Conservation (phyloP, 2,113 vertebrate species). For the Brachionichthys hirsutus region DNA sequence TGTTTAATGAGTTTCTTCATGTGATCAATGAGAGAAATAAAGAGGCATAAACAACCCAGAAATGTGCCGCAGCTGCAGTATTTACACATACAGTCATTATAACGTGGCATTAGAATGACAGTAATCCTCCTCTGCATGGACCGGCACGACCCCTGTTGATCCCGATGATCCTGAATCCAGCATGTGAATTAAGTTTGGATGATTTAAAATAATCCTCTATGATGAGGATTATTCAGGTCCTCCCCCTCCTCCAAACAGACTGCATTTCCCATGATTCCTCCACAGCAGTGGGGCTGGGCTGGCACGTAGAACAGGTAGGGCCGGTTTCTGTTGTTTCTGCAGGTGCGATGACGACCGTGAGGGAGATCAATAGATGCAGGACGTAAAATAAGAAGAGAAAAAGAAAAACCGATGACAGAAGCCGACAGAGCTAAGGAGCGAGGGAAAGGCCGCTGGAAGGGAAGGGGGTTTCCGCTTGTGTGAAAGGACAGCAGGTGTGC, state of each 20-base stretch:
- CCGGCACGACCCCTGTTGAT: too few species aligned
- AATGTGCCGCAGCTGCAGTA: too few species aligned
- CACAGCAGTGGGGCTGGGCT: conserved; percentile 41
- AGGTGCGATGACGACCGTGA: conserved; percentile 41
- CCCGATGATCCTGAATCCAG: too few species aligned
- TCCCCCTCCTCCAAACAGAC: conserved; percentile 34
- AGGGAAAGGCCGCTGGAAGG: not conserved
- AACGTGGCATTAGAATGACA: too few species aligned
- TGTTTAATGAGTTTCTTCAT: too few species aligned
- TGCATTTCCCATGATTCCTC: conserved; percentile 78
- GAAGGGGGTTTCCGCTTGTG: conserved; percentile 5
- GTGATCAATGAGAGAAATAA: too few species aligned
- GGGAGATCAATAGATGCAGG: conserved; percentile 11
- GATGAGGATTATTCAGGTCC: not conserved
- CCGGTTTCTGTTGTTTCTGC: conserved; percentile 62
- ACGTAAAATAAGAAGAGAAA: conserved; percentile 13
- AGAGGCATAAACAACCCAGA: too few species aligned
- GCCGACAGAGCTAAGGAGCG: conserved; percentile 6
- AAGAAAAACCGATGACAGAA: conserved; percentile 36
- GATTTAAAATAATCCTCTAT: too few species aligned
- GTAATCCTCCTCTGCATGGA: too few species aligned
- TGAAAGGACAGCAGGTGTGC: conserved; percentile 33
- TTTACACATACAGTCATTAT: too few species aligned
- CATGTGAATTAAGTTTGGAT: too few species aligned
- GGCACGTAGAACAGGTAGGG: conserved; percentile 63